Evolutionary conservation across 2,113 vertebrate genomes (phyloP), one percentile per base, ranked within the genome.

Genomic region (Protomyctophum bolini): DNA sequence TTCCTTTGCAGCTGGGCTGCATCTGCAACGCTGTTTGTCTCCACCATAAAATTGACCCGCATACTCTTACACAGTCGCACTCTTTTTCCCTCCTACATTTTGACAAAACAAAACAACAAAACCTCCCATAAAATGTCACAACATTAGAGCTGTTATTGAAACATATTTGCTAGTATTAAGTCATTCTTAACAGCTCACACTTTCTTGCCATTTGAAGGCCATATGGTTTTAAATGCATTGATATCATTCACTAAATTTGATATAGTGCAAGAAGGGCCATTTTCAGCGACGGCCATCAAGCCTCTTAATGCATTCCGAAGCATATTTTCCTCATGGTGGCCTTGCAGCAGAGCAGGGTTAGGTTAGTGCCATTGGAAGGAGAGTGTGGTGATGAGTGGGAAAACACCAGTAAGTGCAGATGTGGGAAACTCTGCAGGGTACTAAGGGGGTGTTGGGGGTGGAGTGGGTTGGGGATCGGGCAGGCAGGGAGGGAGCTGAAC

Each of bases 11-110:
- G 96, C 96, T 97, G 96, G 95, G 92, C 93, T 71, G 83, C 95
- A 97, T 97, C 96, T 96, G 96, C 94, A 96, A 97, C 95, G 95
- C 95, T 95, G 92, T 92, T 21, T 80, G 91, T 88, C 92, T 94
- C 88, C 91, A 90, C 91, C 93, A 91, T 93, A 94, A 95, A 94
- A 95, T 91, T 81, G 89, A 86, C 85, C 46, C 79, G 66, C 77
- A 62, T 65, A 64, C 52, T 72, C 65, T 28, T 56, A 28, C 45
- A 61, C 76, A 73, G 41, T 78, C 83, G 82, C 81, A 60, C 58
- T 57, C 77, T 66, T 76, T 79, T 63, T 86, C 21, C 21, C 21
- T 66, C 58, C 63, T 62, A 68, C 84, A 86, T 88, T 91, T 90
- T 90, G 82, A 73, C 48, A 59, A 78, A 88, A 82, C 70, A 63